Percentiles rank a stretch among this genome's conserved stretches.
These are phyloP conservation scores for Albula goreensis DNA, from an alignment of 2,113 vertebrate species.

Conservation along the genomic window DNA sequence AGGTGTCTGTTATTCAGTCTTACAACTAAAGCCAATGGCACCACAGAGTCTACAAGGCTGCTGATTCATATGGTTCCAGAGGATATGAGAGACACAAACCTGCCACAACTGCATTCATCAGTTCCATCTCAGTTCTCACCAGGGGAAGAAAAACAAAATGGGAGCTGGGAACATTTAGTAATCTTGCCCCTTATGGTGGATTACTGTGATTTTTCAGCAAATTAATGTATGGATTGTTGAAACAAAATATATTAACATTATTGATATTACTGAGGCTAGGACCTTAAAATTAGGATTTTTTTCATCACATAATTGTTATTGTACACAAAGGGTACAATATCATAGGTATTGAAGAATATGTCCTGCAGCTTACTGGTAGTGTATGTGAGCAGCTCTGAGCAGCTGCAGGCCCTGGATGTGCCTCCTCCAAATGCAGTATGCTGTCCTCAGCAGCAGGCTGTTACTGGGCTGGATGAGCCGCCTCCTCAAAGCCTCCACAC, in stretches of 20 bases:
- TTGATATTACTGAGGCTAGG: too few relatives aligned
- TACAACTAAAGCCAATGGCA: background rate
- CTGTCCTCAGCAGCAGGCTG: background rate
- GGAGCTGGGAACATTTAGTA: background rate
- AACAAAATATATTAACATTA: too few relatives aligned
- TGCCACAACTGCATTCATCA: background rate
- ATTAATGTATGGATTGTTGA: too few relatives aligned
- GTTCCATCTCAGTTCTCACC: background rate
- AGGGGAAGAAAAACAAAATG: background rate
- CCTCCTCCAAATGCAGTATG: constrained; percentile 20
- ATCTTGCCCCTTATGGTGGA: background rate
- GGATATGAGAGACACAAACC: background rate
- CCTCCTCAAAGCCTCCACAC: constrained; percentile 28
- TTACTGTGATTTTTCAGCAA: background rate
- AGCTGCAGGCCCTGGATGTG: constrained; percentile 12
- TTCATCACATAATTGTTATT: too few relatives aligned
- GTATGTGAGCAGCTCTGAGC: constrained; percentile 37
- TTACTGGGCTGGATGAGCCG: constrained; percentile 32
- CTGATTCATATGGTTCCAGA: background rate
- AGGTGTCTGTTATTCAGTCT: background rate
- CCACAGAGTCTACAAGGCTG: background rate
- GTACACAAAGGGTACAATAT: too few relatives aligned
- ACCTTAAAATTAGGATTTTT: too few relatives aligned
- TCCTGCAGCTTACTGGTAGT: constrained; percentile 36
- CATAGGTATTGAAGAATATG: too few relatives aligned